phyloP scores from a whole-genome alignment of 2,113 vertebrate genomes.

The Pedionomus torquatus region DNA sequence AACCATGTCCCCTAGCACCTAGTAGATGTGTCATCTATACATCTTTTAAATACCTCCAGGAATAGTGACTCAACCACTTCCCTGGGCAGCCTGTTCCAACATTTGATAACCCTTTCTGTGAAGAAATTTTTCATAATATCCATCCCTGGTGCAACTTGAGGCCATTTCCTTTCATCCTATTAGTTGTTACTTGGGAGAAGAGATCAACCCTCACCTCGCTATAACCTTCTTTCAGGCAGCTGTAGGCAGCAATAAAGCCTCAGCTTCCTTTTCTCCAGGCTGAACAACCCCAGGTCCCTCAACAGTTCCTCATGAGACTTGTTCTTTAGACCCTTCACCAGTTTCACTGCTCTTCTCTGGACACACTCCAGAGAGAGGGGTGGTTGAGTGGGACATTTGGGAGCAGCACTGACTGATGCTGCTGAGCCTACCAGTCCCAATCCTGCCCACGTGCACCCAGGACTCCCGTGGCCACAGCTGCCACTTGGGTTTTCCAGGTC shows the following conservation, averaged over 20 bases:
- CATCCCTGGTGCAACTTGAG: background rate
- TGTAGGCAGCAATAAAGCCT: background rate
- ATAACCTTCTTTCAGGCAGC: background rate
- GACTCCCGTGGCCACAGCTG: background rate
- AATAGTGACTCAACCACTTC: background rate
- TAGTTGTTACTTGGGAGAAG: background rate
- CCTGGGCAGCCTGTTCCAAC: background rate
- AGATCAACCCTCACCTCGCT: background rate
- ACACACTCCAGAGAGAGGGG: fast-evolving
- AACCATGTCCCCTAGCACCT: background rate
- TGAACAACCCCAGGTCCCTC: background rate
- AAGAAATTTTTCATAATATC: background rate
- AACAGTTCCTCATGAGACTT: background rate
- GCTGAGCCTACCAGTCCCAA: background rate
- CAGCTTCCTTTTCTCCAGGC: background rate
- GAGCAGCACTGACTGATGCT: background rate
- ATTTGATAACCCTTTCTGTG: background rate
- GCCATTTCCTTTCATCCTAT: background rate
- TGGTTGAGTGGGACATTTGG: background rate
- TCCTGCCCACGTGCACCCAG: fast-evolving
- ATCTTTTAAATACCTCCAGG: background rate
- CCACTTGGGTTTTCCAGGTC: background rate
- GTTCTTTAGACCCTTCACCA: background rate
- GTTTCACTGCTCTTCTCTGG: background rate
- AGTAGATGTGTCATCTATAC: too few relatives aligned